These are phyloP conservation scores for Nephotettix cincticeps DNA, from an alignment of 1,140 invertebrate species.

Conservation along the genomic window DNA sequence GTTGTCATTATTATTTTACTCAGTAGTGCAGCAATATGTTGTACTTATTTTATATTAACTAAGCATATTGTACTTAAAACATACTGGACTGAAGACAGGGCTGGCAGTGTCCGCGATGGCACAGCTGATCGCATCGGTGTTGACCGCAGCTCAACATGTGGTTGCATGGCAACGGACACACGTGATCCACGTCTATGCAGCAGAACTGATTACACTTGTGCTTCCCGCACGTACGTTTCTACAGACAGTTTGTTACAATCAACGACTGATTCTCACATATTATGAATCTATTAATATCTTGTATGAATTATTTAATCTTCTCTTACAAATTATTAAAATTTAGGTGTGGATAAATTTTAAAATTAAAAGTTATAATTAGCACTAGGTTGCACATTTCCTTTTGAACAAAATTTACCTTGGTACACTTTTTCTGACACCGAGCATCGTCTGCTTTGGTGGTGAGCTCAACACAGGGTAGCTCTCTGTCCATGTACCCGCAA, in stretches of 20 bases:
- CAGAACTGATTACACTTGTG: conserved; percentile 87
- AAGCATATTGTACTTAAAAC: conserved; percentile 40
- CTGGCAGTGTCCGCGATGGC: conserved; percentile 85
- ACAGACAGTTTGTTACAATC: too few relatives aligned
- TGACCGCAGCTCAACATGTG: conserved; percentile 78
- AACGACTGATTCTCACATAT: too few relatives aligned
- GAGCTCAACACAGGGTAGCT: conserved; percentile 76
- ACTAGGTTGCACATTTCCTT: too few relatives aligned
- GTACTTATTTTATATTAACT: too few relatives aligned
- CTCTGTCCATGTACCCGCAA: conserved; percentile 85
- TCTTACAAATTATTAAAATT: too few relatives aligned
- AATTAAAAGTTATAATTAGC: too few relatives aligned
- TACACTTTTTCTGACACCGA: conserved; percentile 84
- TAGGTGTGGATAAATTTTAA: too few relatives aligned
- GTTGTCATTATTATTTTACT: too few relatives aligned
- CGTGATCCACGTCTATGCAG: conserved; percentile 84
- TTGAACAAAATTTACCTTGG: conserved; percentile 65
- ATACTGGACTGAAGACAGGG: conserved; percentile 79
- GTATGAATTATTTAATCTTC: too few relatives aligned
- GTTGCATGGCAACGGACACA: conserved; percentile 81
- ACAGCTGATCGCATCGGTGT: conserved; percentile 85
- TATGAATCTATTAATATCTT: too few relatives aligned
- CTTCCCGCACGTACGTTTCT: conserved; percentile 79
- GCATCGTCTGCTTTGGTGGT: conserved; percentile 67
- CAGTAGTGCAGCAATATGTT: too few relatives aligned